Evolutionary conservation across 2,888 invertebrate genomes (phyloP).

Genomic region (Metallyticus violacea): DNA sequence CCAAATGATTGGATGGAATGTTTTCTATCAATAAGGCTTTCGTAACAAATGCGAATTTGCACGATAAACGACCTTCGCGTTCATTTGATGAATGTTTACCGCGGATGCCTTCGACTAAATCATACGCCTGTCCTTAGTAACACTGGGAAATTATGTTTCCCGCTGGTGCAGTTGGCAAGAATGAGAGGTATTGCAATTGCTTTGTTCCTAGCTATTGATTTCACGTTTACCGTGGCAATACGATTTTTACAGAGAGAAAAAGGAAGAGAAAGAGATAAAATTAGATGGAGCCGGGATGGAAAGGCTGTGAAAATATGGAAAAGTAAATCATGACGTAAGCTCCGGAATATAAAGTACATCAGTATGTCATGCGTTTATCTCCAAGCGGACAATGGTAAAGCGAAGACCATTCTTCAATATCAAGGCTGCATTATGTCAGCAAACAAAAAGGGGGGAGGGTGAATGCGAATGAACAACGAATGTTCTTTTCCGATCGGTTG

Average conservation of each 20-base stretch:
- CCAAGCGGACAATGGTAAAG: neutral
- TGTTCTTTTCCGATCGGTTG: neutral
- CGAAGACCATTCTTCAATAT: neutral
- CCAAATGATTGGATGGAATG: neutral
- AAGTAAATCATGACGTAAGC: neutral
- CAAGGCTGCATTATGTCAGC: neutral
- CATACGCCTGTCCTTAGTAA: neutral
- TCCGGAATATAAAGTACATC: neutral
- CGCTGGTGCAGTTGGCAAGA: neutral
- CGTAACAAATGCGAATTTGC: neutral
- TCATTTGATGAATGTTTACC: neutral
- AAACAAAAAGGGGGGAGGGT: neutral
- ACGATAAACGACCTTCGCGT: neutral
- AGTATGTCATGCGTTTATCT: neutral
- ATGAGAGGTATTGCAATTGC: neutral
- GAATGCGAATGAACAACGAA: neutral
- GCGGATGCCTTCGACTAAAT: neutral
- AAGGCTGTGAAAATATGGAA: neutral
- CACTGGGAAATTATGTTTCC: neutral
- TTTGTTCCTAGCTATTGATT: neutral
- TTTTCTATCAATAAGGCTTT: neutral
- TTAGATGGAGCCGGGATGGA: neutral
- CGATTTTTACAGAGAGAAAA: neutral
- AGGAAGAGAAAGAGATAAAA: neutral
- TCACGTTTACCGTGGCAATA: neutral